Evolutionary conservation across 2,113 vertebrate species (phyloP).

Genomic region (Malurus elegans): DNA sequence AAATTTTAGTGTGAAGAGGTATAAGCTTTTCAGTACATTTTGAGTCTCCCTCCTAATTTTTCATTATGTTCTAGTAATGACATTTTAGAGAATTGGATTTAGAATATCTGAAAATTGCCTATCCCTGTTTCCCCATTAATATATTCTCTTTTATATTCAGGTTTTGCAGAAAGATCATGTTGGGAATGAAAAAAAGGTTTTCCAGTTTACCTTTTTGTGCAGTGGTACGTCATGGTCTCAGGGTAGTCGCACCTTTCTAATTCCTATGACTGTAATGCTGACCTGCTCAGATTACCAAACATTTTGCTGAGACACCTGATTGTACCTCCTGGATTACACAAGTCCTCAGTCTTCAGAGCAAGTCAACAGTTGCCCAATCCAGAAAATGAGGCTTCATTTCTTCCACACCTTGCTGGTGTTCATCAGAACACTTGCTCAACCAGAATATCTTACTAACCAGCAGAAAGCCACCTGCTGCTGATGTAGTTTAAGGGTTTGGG

Average conservation of each 20-base stretch:
- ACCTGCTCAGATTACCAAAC: neutral
- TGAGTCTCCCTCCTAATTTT: neutral
- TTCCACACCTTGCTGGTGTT: neutral
- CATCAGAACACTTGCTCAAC: neutral
- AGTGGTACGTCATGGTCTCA: neutral
- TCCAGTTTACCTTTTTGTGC: neutral
- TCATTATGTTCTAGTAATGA: neutral
- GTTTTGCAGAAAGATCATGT: neutral
- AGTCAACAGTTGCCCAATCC: neutral
- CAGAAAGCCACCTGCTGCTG: neutral
- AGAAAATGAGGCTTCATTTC: neutral
- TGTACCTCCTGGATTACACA: neutral
- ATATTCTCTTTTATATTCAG: neutral
- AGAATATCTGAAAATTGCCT: neutral
- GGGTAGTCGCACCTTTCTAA: neutral
- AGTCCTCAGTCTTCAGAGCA: neutral
- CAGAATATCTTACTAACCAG: neutral
- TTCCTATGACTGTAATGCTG: neutral
- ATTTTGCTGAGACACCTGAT: neutral
- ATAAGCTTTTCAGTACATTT: neutral
- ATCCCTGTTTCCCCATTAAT: neutral
- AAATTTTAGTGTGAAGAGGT: conserved; percentile 58
- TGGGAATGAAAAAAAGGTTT: neutral
- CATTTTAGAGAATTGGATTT: neutral
- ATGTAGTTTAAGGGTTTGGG: neutral